Conservation (phyloP, 2,113 vertebrate genomes). For the Laterallus jamaicensis region DNA sequence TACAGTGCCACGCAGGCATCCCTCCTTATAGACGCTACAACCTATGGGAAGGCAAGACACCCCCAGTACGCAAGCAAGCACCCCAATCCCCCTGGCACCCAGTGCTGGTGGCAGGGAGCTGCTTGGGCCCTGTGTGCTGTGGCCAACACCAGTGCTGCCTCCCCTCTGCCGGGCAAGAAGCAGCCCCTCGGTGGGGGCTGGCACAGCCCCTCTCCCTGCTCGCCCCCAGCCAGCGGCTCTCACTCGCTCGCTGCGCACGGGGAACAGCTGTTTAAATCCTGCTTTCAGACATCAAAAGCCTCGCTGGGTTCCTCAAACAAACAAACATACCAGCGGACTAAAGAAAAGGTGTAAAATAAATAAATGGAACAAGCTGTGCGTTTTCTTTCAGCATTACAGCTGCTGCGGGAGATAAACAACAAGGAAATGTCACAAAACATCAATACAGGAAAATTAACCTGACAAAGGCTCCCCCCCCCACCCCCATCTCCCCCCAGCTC, state of each 20-base stretch:
- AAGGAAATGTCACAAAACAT: conserved; percentile 79
- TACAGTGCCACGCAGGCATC: accelerated
- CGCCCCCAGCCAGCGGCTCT: conserved; percentile 9
- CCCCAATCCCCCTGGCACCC: accelerated
- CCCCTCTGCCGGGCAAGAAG: background rate
- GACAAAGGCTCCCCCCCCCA: conserved; percentile 68
- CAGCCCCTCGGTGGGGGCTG: background rate
- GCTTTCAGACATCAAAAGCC: conserved; percentile 76
- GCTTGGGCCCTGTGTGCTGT: background rate
- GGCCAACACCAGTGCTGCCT: accelerated
- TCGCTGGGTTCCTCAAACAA: conserved; percentile 78
- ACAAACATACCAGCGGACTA: conserved; percentile 77
- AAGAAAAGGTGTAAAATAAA: conserved; percentile 82
- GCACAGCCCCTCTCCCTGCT: background rate
- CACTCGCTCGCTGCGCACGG: background rate
- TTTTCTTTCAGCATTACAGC: conserved; percentile 76
- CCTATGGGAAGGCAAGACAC: accelerated
- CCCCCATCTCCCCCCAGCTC: background rate
- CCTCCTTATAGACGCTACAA: accelerated
- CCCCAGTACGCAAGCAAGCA: background rate
- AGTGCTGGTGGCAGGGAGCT: accelerated
- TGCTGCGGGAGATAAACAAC: conserved; percentile 81
- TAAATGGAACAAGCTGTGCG: conserved; percentile 76
- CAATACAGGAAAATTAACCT: conserved; percentile 79
- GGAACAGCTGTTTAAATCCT: conserved; percentile 76